Conservation (phyloP, 1,140 invertebrate species). For the Bactericera cockerelli region DNA sequence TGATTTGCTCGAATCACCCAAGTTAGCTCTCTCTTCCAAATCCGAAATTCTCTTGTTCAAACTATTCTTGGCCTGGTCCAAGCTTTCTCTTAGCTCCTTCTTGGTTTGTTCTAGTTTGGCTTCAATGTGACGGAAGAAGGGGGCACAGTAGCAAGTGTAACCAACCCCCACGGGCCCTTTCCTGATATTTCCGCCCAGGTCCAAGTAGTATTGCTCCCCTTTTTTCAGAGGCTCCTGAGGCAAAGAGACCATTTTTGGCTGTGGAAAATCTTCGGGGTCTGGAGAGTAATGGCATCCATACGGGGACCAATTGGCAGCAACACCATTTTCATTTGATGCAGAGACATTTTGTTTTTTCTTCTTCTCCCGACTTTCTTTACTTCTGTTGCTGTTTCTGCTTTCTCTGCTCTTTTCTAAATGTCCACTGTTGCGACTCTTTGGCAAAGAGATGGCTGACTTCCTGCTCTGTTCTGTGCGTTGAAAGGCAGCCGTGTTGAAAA, state of each 20-base stretch:
- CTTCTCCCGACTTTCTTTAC: slow-evolving; percentile 33
- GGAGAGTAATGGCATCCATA: slow-evolving; percentile 82
- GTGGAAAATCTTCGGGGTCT: slow-evolving; percentile 62
- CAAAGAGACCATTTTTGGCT: slow-evolving; percentile 65
- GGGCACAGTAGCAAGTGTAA: slow-evolving; percentile 62
- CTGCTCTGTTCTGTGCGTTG: slow-evolving; percentile 32
- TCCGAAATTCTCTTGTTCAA: slow-evolving; percentile 67
- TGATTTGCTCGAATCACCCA: slow-evolving; percentile 43
- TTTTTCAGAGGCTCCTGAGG: slow-evolving; percentile 68
- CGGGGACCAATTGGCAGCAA: slow-evolving; percentile 48
- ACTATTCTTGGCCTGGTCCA: slow-evolving; percentile 61
- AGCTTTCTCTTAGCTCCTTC: slow-evolving; percentile 66
- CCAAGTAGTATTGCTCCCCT: slow-evolving; percentile 87
- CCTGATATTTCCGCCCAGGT: slow-evolving; percentile 88
- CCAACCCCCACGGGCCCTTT: slow-evolving; percentile 84
- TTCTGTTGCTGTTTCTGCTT: slow-evolving; percentile 31
- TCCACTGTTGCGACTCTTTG: slow-evolving; percentile 31
- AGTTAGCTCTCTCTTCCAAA: slow-evolving; percentile 67
- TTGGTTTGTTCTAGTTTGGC: slow-evolving; percentile 69
- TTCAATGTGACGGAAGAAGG: slow-evolving; percentile 72
- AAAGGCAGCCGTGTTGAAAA: slow-evolving; percentile 40
- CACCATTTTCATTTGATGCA: background rate
- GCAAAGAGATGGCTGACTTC: slow-evolving; percentile 25
- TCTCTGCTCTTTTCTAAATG: slow-evolving; percentile 32
- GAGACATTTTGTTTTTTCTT: slow-evolving; percentile 28